A percentile compares a stretch with the other conserved stretches of the same genome.
Evolutionary conservation across 1,140 invertebrate genomes (phyloP).

Genomic region (Arion vulgaris): DNA sequence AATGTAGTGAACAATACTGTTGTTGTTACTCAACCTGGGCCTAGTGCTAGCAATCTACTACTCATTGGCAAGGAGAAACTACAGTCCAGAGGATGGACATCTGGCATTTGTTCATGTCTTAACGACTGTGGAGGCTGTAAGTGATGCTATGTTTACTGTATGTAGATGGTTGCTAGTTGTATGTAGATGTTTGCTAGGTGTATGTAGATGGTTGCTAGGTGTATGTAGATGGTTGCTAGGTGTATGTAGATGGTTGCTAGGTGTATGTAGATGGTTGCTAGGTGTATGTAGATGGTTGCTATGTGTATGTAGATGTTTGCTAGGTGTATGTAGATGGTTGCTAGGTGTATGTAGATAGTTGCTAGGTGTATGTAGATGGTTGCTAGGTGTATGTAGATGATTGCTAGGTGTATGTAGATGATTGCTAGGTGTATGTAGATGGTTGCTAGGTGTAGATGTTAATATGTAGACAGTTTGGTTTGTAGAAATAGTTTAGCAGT

Average conservation of each 20-base stretch:
- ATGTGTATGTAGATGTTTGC: too few relatives aligned
- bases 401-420: too few relatives aligned
- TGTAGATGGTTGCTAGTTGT: not conserved
- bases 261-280: too few relatives aligned
- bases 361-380: too few relatives aligned
- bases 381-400: too few relatives aligned
- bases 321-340: too few relatives aligned
- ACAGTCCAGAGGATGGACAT: conserved; percentile 32
- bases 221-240: not conserved
- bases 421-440: too few relatives aligned
- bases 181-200: not conserved
- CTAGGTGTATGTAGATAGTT: too few relatives aligned
- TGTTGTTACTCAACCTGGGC: conserved; percentile 25
- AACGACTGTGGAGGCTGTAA: conserved; percentile 6
- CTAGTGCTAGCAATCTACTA: not conserved
- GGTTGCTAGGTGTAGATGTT: too few relatives aligned
- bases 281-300: too few relatives aligned
- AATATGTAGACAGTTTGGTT: too few relatives aligned
- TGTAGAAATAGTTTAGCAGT: too few relatives aligned
- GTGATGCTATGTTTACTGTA: not conserved
- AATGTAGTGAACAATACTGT: conserved; percentile 25
- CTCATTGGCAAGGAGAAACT: conserved; percentile 32
- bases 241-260: conserved; percentile 37
- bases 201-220: not conserved
- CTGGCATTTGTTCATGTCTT: conserved; percentile 34